Evolutionary conservation across 2,113 vertebrate species (phyloP).

Genomic region (Suncus etruscus): DNA sequence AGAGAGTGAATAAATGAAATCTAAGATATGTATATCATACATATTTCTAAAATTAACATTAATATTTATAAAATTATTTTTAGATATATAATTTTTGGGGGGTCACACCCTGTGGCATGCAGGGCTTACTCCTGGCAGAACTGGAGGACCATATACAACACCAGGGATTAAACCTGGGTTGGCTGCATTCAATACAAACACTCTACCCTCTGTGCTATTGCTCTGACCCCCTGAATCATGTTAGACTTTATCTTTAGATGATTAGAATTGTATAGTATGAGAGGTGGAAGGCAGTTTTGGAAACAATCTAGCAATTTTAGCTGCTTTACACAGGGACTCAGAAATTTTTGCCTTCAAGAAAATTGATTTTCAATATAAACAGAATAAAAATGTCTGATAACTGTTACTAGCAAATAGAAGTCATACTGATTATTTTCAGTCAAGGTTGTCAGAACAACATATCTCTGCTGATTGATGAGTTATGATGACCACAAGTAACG

Average conservation of each 20-base stretch:
- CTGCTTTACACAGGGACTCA: not conserved
- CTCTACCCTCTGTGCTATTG: too few species aligned
- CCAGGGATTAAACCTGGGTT: too few species aligned
- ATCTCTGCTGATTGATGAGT: not conserved
- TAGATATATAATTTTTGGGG: too few species aligned
- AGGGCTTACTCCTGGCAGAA: too few species aligned
- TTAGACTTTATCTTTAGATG: constrained; percentile 2
- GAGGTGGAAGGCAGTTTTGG: not conserved
- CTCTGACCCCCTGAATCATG: not conserved
- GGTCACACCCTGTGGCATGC: too few species aligned
- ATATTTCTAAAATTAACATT: too few species aligned
- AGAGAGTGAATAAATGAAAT: constrained; percentile 72
- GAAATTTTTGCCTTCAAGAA: not conserved
- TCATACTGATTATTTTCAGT: constrained; percentile 10
- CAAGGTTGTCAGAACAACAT: constrained; percentile 14
- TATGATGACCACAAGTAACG: not conserved
- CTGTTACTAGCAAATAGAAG: not conserved
- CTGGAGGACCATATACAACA: too few species aligned
- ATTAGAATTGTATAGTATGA: not conserved
- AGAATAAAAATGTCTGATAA: not conserved
- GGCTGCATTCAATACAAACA: too few species aligned
- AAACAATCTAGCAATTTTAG: not conserved
- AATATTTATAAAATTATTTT: too few species aligned
- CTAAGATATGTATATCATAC: constrained; percentile 17
- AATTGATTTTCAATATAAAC: not conserved